Conservation (phyloP, 2,797 vertebrate species). For the Euphonia xanthogaster region DNA sequence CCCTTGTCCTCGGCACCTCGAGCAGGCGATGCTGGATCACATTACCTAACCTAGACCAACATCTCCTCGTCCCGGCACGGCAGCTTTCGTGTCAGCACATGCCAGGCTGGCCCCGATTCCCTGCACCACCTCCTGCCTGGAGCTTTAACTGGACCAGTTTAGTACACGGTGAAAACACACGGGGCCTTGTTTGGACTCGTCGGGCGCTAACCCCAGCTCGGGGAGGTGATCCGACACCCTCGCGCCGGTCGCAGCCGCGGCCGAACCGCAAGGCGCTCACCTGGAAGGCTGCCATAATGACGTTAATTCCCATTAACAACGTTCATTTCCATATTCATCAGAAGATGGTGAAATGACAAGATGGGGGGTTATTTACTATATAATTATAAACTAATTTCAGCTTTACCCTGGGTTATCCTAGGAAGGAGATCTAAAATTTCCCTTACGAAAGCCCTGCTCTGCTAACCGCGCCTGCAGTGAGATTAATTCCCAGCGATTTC, state of each 20-base stretch:
- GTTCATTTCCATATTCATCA: conserved; percentile 46
- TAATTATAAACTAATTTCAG: conserved; percentile 50
- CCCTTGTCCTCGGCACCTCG: conserved; percentile 32
- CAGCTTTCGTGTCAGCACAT: conserved; percentile 44
- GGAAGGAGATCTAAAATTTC: conserved; percentile 52
- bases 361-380: conserved; percentile 8
- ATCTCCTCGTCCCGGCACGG: not conserved
- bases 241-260: not conserved
- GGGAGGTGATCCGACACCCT: conserved; percentile 30
- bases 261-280: not conserved
- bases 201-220: not conserved
- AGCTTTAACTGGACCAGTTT: conserved; percentile 23
- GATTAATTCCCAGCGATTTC: conserved; percentile 17
- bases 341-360: conserved; percentile 34
- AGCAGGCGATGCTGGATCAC: not conserved
- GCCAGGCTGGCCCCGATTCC: conserved; percentile 25
- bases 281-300: conserved; percentile 6
- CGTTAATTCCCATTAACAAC: conserved; percentile 26
- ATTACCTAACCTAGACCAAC: conserved; percentile 33
- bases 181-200: conserved; percentile 3
- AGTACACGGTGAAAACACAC: not conserved
- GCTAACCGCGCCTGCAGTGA: not conserved
- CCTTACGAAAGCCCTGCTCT: conserved; percentile 31
- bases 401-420: conserved; percentile 30
- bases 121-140: not conserved